Evolutionary conservation across 1,140 invertebrate genomes (phyloP).

Genomic region (Euura lappo): DNA sequence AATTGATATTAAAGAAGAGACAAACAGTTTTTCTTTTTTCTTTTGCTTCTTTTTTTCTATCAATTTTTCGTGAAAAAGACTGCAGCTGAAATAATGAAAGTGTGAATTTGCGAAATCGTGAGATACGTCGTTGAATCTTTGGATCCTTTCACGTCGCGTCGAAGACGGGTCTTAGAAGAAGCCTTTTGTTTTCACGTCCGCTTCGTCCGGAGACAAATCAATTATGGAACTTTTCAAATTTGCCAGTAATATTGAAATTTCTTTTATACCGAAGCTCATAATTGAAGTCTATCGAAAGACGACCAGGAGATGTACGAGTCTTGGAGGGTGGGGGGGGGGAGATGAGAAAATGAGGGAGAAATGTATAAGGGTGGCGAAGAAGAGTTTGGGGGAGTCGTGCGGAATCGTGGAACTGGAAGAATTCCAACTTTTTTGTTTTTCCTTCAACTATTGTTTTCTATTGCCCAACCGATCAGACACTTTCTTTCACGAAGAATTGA

Average conservation of each 20-base stretch:
- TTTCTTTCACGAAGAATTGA: slow-evolving; percentile 24
- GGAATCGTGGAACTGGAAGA: slow-evolving; percentile 32
- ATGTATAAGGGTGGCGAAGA: background rate
- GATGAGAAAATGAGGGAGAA: slow-evolving; percentile 13
- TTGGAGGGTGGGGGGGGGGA: slow-evolving; percentile 27
- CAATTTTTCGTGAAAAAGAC: too few species aligned
- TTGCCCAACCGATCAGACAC: slow-evolving; percentile 34
- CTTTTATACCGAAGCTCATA: slow-evolving; percentile 58
- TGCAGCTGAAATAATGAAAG: too few species aligned
- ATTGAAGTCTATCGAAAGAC: slow-evolving; percentile 59
- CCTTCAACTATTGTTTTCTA: slow-evolving; percentile 55
- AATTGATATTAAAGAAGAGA: too few species aligned
- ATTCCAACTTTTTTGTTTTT: slow-evolving; percentile 58
- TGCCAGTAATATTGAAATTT: slow-evolving; percentile 63
- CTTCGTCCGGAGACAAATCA: slow-evolving; percentile 46
- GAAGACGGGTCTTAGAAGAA: background rate
- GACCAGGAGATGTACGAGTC: slow-evolving; percentile 37
- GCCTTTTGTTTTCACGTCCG: background rate
- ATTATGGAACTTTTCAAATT: slow-evolving; percentile 63
- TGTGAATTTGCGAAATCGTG: too few species aligned
- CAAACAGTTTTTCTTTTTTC: too few species aligned
- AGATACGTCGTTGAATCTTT: background rate
- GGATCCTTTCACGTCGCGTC: background rate
- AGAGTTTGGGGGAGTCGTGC: slow-evolving; percentile 11
- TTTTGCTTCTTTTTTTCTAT: too few species aligned